Base-by-base conservation (phyloP, 2,797 vertebrate species). In the Karalla daura region DNA sequence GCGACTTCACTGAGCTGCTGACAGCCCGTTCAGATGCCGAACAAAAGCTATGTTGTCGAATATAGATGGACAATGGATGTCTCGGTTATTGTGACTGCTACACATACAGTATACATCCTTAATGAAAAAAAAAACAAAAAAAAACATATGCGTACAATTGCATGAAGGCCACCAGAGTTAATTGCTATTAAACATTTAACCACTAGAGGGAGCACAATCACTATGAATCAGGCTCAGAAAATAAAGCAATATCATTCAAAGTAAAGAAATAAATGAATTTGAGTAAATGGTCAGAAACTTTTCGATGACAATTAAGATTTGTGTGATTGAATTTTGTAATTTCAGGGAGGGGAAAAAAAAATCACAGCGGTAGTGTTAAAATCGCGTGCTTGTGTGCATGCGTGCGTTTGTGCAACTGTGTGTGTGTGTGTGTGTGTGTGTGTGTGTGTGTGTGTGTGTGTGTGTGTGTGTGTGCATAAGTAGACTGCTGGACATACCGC, bases 151-250 rank as follows among this genome's bases (percentile, higher is more conserved):
- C 25, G 30, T 27, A 12, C 27, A 6, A 35, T 17, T 1, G 39
- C 13, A 14, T 46, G 6, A 2, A 49, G 10, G 6, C 21, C n/a
- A 17, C 17, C 6, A n/a, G 5, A 32, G 20, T 41, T 12, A 21
- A 11, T 15, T 86, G 78, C 44, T 59, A 49, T 75, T 23, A 39
- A 55, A 56, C 4, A 41, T 4, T 3, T 0, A 3, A 44, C 91
- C 91, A 88, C 90, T 90, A 92, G 92, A 91, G 89, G 91, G 90
- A 7, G 85, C 44, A 36, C 89, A 81, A 85, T 81, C 77, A 80
- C 70, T 62, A 84, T 32, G 8, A 85, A 91, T 88, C 23, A 74
- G 30, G 49, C 27, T 15, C 11, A 30, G 11, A 36, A 61, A 40
- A 35, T n/a, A 12, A 27, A 18, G 21, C 12, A n/a, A 4, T 18